A percentile compares a stretch with the other conserved stretches of the same genome.
These are phyloP conservation scores for Rhynchophorus ferrugineus DNA, from an alignment of 1,140 invertebrate genomes.

Conservation along the genomic window DNA sequence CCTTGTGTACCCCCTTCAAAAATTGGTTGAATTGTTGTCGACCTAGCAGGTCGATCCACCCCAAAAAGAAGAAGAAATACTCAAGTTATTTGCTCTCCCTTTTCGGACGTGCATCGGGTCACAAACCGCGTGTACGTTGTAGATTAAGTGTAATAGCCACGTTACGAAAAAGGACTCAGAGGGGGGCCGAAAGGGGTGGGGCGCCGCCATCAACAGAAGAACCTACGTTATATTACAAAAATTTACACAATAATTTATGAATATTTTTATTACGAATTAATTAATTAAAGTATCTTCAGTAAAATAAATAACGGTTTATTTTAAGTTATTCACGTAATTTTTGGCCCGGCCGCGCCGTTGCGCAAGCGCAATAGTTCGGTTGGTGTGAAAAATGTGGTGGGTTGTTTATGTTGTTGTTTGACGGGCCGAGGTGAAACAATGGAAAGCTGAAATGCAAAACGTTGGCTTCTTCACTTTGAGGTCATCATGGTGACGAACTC, in stretches of 20 bases:
- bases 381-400: constrained; percentile 33
- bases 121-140: too few relatives aligned
- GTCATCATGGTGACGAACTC: constrained; percentile 99
- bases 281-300: constrained; percentile 35
- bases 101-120: too few relatives aligned
- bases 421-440: constrained; percentile 43
- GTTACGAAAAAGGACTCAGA: too few relatives aligned
- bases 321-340: constrained; percentile 38
- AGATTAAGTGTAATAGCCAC: too few relatives aligned
- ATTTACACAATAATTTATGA: constrained; percentile 42
- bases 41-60: too few relatives aligned
- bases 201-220: too few relatives aligned
- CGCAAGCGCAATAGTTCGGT: constrained; percentile 35
- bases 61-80: too few relatives aligned
- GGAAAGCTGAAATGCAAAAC: constrained; percentile 46
- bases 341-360: constrained; percentile 36
- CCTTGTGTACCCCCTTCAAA: neutral
- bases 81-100: too few relatives aligned
- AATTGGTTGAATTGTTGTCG: too few relatives aligned
- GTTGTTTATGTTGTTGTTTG: constrained; percentile 20
- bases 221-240: constrained; percentile 35
- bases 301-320: constrained; percentile 38
- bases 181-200: too few relatives aligned
- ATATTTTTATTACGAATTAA: constrained; percentile 28
- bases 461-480: constrained; percentile 77